phyloP scores from a whole-genome alignment of 2,888 invertebrate species.

The Drosophila kambysellisi region DNA sequence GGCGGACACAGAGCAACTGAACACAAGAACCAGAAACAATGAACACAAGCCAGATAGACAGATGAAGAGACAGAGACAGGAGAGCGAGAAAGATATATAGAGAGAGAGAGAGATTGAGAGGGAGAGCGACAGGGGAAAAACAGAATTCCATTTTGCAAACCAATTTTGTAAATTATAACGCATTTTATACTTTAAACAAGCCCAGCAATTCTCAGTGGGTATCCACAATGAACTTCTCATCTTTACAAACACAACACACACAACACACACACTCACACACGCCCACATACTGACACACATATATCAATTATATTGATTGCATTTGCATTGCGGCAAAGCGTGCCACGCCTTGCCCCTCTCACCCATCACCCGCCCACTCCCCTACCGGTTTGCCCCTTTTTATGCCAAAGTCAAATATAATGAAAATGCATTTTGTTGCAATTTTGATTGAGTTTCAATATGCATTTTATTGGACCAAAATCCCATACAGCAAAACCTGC shows the following conservation, averaged over 20 bases:
- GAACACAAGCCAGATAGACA: not conserved
- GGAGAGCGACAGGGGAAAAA: not conserved
- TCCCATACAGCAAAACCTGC: conserved; percentile 14
- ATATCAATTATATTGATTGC: conserved; percentile 80
- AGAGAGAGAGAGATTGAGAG: not conserved
- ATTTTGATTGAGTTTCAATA: conserved; percentile 68
- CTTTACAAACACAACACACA: not conserved
- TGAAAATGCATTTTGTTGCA: conserved; percentile 76
- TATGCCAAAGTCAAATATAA: conserved; percentile 52
- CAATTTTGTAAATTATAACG: conserved; percentile 67
- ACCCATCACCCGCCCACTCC: no score
- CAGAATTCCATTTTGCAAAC: conserved; percentile 58
- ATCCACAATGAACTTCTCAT: conserved; percentile 38
- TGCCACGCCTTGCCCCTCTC: conserved; percentile 5
- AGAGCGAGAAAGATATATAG: not conserved
- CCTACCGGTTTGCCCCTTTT: conserved; percentile 21
- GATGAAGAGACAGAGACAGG: not conserved
- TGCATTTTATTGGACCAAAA: conserved; percentile 54
- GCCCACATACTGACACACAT: conserved; percentile 7
- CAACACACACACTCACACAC: conserved; percentile 6
- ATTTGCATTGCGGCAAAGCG: conserved; percentile 63
- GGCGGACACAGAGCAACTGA: conserved; percentile 40
- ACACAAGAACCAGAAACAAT: conserved; percentile 5
- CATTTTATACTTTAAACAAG: conserved; percentile 47
- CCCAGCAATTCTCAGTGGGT: conserved; percentile 50